Conservation (phyloP, 2,797 vertebrate genomes). For the Dermochelys coriacea region DNA sequence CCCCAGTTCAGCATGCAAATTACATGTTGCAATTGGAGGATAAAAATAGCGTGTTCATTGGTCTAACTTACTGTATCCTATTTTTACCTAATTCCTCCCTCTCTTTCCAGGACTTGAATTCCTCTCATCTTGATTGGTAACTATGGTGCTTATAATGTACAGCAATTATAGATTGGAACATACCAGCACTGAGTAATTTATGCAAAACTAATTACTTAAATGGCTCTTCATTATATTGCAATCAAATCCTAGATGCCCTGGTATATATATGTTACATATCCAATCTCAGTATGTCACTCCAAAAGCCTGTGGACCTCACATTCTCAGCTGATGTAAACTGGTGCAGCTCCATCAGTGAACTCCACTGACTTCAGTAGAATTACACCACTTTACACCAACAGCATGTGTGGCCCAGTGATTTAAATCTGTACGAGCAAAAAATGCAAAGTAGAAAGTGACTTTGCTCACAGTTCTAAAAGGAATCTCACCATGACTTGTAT, state of each 20-base stretch:
- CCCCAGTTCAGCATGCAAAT: not conserved
- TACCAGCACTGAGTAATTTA: slow-evolving; percentile 75
- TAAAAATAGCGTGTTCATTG: slow-evolving; percentile 29
- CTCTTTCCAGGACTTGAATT: slow-evolving; percentile 56
- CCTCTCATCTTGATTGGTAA: slow-evolving; percentile 73
- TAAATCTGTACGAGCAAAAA: not conserved
- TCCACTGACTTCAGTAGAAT: not conserved
- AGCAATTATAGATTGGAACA: slow-evolving; percentile 73
- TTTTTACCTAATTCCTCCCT: slow-evolving; percentile 48
- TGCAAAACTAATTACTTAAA: slow-evolving; percentile 81
- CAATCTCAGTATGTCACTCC: slow-evolving; percentile 51
- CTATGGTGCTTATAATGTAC: slow-evolving; percentile 73
- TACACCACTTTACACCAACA: not conserved
- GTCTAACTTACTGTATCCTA: slow-evolving; percentile 22
- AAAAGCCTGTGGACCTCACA: slow-evolving; percentile 35
- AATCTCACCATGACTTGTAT: not conserved
- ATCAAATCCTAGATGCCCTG: slow-evolving; percentile 74
- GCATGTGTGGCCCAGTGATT: not conserved
- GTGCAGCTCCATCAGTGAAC: not conserved
- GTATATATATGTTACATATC: slow-evolving; percentile 67
- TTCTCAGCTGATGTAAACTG: slow-evolving; percentile 59
- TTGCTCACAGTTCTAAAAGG: not conserved
- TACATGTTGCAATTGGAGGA: not conserved
- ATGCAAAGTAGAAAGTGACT: not conserved
- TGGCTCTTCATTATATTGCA: slow-evolving; percentile 79